phyloP scores from a whole-genome alignment of 2,113 vertebrate species.

The Garra rufa region DNA sequence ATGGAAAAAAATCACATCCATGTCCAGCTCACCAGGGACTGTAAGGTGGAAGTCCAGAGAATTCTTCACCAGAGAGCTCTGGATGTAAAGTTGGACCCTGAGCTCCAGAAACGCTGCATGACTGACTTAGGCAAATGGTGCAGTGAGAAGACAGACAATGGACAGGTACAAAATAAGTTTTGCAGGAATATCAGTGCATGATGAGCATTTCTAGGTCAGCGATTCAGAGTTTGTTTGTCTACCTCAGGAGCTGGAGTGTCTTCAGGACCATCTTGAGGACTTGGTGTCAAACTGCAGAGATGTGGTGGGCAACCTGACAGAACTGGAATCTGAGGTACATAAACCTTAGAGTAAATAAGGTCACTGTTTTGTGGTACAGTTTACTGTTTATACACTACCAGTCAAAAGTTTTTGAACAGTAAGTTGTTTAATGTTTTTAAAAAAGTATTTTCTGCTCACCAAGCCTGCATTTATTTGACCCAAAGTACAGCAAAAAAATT shows the following conservation, averaged over 20 bases:
- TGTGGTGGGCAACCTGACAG: conserved; percentile 88
- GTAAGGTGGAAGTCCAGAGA: conserved; percentile 93
- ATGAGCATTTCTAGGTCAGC: neutral
- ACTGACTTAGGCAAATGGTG: conserved; percentile 97
- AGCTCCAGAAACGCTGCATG: conserved; percentile 93
- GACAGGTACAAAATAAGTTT: conserved; percentile 57
- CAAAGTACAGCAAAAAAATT: no score
- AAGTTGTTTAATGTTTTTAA: no score
- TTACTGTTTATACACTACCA: no score
- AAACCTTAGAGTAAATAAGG: neutral
- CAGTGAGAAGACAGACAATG: conserved; percentile 91
- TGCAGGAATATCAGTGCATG: neutral
- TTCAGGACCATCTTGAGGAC: conserved; percentile 90
- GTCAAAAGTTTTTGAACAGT: no score
- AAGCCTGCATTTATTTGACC: no score
- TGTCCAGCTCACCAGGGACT: conserved; percentile 89
- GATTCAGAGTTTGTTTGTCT: neutral
- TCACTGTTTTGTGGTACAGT: no score
- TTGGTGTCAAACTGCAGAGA: conserved; percentile 83
- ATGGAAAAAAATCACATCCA: neutral
- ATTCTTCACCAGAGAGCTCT: conserved; percentile 96
- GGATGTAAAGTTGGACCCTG: conserved; percentile 94
- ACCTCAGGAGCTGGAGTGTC: conserved; percentile 87
- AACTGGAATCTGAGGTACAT: conserved; percentile 85
- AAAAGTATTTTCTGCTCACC: no score